phyloP scores from a whole-genome alignment of 2,797 vertebrate genomes.

The Babyrousa celebensis region DNA sequence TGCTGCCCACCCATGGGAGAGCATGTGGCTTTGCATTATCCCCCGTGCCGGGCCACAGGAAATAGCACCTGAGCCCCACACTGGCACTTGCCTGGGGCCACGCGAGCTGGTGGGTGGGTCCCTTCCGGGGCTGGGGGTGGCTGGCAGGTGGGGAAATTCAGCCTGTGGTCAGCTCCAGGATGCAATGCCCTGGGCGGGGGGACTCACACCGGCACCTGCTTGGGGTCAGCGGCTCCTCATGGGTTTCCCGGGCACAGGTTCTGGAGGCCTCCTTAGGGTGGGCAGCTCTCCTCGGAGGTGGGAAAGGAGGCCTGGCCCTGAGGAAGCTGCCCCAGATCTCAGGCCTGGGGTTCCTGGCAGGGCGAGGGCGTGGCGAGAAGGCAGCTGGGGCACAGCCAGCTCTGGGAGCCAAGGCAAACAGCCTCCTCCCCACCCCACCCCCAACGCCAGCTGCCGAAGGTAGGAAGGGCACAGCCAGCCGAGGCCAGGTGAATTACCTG shows the following conservation, averaged over 20 bases:
- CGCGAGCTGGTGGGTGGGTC: constrained; percentile 18
- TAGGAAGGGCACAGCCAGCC: constrained; percentile 80
- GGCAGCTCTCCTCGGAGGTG: not conserved
- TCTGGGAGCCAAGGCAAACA: constrained; percentile 78
- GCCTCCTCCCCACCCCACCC: constrained; percentile 73
- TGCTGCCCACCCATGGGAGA: not conserved
- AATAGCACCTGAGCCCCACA: constrained; percentile 51
- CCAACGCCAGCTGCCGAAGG: constrained; percentile 81
- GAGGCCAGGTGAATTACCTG: constrained; percentile 90
- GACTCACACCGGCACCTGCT: not conserved
- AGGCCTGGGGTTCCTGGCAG: constrained; percentile 66
- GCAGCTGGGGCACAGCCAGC: constrained; percentile 79
- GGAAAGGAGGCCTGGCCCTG: not conserved
- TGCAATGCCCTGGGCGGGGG: not conserved
- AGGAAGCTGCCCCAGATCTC: constrained; percentile 58
- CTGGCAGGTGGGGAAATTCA: not conserved
- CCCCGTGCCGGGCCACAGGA: constrained; percentile 44
- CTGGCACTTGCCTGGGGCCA: not conserved
- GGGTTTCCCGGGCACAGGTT: constrained; percentile 33
- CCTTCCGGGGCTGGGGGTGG: constrained; percentile 47
- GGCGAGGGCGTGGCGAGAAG: constrained; percentile 65
- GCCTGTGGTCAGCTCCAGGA: constrained; percentile 25
- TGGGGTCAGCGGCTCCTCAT: not conserved
- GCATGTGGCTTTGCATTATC: not conserved
- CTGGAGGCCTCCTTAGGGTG: not conserved